Percentiles rank a stretch among this genome's conserved stretches.
Evolutionary conservation across 2,797 vertebrate species (phyloP).

Genomic region (Xenopus petersii): DNA sequence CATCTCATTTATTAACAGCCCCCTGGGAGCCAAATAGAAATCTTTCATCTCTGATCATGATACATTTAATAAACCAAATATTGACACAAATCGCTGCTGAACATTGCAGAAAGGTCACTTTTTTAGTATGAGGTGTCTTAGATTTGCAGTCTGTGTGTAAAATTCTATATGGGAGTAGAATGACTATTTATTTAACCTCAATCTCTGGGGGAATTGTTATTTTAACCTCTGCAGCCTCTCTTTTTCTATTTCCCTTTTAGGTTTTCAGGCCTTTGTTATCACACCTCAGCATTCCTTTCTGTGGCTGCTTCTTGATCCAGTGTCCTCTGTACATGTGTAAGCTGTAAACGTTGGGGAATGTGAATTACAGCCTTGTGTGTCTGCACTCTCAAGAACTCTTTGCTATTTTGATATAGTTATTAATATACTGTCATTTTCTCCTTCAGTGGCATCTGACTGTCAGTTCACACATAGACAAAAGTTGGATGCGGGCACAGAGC

Average conservation of each 20-base stretch:
- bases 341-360: conserved; percentile 1
- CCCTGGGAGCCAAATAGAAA: too few species aligned
- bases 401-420: too few species aligned
- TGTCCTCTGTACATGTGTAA: too few species aligned
- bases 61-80: too few species aligned
- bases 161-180: background rate
- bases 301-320: background rate
- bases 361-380: background rate
- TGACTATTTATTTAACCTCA: background rate
- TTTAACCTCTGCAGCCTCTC: background rate
- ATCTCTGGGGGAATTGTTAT: background rate
- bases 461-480: too few species aligned
- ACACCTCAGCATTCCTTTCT: background rate
- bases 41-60: too few species aligned
- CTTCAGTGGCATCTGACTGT: too few species aligned
- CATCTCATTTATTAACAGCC: too few species aligned
- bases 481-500: too few species aligned
- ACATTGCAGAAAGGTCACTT: background rate
- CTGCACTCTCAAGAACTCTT: too few species aligned
- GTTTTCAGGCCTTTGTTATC: conserved; percentile 16
- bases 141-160: background rate
- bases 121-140: too few species aligned
- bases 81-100: background rate
- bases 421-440: too few species aligned
- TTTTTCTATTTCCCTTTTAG: conserved; percentile 3